Conservation (phyloP, 1,140 invertebrate genomes). For the Macrocentrus cingulum region DNA sequence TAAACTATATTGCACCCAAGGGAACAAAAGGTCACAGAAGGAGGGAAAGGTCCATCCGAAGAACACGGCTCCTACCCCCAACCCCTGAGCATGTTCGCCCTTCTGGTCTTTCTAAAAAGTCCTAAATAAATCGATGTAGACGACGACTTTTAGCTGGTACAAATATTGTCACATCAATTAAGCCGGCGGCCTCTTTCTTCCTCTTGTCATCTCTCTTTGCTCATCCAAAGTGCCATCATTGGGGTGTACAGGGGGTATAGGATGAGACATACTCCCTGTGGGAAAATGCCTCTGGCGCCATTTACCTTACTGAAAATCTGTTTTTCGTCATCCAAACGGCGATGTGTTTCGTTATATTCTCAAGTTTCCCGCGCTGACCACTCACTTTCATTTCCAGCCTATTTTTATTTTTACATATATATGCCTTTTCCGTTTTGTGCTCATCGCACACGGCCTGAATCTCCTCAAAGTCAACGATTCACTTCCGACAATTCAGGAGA, state of each 20-base stretch:
- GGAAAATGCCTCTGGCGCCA: constrained; percentile 19
- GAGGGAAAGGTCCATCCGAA: background rate
- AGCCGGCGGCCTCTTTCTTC: constrained; percentile 28
- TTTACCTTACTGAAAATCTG: constrained; percentile 35
- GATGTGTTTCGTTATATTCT: constrained; percentile 27
- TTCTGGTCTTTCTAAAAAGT: constrained; percentile 23
- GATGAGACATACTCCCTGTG: background rate
- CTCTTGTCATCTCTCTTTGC: constrained; percentile 12
- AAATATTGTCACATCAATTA: constrained; percentile 55
- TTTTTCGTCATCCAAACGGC: constrained; percentile 36
- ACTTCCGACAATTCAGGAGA: constrained; percentile 44
- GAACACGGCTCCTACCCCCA: background rate
- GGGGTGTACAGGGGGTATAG: background rate
- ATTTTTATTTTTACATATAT: constrained; percentile 12
- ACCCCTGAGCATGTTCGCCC: background rate
- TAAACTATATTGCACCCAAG: no score
- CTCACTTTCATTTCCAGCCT: constrained; percentile 15
- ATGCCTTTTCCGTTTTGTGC: constrained; percentile 10
- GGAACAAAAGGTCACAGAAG: background rate
- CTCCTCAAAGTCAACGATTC: constrained; percentile 28
- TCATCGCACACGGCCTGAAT: constrained; percentile 31
- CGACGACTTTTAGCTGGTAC: constrained; percentile 42
- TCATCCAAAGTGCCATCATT: constrained; percentile 11
- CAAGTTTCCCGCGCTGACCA: constrained; percentile 35
- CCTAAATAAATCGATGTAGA: constrained; percentile 46